These are phyloP conservation scores for Nemurella pictetii DNA, from an alignment of 2,888 invertebrate genomes.

Conservation along the genomic window DNA sequence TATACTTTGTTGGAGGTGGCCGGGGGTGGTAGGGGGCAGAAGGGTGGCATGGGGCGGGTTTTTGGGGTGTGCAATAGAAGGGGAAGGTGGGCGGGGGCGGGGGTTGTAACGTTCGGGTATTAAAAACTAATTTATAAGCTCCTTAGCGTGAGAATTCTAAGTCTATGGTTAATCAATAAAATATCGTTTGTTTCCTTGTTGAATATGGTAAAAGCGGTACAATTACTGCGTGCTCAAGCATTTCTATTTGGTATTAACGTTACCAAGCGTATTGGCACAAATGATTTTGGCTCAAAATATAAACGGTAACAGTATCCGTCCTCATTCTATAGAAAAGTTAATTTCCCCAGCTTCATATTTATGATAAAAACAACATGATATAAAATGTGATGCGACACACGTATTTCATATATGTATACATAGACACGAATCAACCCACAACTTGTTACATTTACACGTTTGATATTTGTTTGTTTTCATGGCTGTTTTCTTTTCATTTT, in stretches of 20 bases:
- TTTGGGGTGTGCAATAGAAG: neutral
- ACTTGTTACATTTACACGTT: neutral
- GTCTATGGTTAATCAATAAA: slow-evolving; percentile 28
- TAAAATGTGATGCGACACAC: neutral
- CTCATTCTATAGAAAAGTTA: neutral
- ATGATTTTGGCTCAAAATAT: neutral
- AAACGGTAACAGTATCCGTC: neutral
- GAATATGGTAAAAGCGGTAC: neutral
- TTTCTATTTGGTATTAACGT: neutral
- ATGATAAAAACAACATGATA: neutral
- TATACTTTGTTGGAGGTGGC: slow-evolving; percentile 7
- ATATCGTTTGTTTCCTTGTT: slow-evolving; percentile 25
- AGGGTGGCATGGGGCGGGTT: neutral
- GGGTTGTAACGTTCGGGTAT: neutral
- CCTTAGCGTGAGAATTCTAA: slow-evolving; percentile 25
- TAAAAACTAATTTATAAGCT: slow-evolving; percentile 30
- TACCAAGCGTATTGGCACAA: slow-evolving; percentile 1
- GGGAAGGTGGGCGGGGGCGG: slow-evolving; percentile 2
- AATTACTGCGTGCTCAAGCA: neutral
- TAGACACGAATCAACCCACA: neutral
- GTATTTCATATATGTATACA: neutral
- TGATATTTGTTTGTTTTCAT: neutral
- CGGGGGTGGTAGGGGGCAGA: neutral
- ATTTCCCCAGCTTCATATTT: neutral
- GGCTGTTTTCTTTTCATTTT: neutral